Evolutionary conservation across 2,113 vertebrate species (phyloP), one percentile per base, ranked within the genome.

Genomic region (Dicaeum eximium): DNA sequence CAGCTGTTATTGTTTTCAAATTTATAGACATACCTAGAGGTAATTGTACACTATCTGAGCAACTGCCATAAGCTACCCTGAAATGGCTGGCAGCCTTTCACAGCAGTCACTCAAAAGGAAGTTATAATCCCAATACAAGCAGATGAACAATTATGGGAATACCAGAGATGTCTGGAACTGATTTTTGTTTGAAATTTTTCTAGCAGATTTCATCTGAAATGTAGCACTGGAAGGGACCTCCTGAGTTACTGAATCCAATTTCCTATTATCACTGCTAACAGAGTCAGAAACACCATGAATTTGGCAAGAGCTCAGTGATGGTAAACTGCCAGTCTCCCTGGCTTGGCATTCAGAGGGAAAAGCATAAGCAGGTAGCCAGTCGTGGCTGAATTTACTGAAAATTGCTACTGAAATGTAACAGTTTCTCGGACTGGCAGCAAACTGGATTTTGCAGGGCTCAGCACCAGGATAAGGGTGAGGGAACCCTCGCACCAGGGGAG

Each of bases 1-100:
- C n/a, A 96, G 67, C 44, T 84, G 61, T 53, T 91, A 82, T 21
- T 93, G 78, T 89, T 89, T 94, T 83, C 48, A 86, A 57, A 77
- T 85, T 88, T 94, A 86, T 53, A 91, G 77, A 50, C 27, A 44
- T 80, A 93, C 56, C 47, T 92, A 73, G 30, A 90, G 54, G 67
- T 71, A 90, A 82, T 33, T 95, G 65, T 48, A 79, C 95, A 79
- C 64, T 69, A 37, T 83, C 77, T 92, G 48, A 90, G 65, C 1
- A 8, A 80, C 48, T 86, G 57, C 44, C 47, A 67, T 56, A 79
- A 84, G 11, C 73, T 69, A 78, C 48, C 47, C 56, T 89, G 75
- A 94, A 91, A 84, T 71, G 82, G 80, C 81, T 75, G 64, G 38
- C 56, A 77, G 50, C 30, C 40, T 79, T 84, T 88, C 86, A 77